These are phyloP conservation scores for Equus quagga DNA, from an alignment of 2,113 vertebrate genomes.

Conservation along the genomic window DNA sequence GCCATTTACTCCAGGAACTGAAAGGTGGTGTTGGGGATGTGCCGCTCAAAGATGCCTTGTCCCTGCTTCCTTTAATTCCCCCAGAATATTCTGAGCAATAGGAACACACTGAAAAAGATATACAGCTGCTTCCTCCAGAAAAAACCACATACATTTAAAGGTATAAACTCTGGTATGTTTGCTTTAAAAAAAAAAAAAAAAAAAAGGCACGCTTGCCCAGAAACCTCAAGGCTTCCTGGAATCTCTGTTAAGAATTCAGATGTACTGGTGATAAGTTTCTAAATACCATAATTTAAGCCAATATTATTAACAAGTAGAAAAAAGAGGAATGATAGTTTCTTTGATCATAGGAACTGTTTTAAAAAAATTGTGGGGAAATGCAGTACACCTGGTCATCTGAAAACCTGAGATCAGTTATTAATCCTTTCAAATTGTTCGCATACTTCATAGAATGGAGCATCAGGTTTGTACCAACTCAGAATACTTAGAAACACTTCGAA, in stretches of 20 bases:
- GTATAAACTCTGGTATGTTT: constrained; percentile 51
- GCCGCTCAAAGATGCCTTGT: background rate
- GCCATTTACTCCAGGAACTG: background rate
- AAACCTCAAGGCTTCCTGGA: constrained; percentile 56
- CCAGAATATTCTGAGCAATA: background rate
- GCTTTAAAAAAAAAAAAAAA: background rate
- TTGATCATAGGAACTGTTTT: background rate
- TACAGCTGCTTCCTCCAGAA: background rate
- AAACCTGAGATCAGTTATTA: background rate
- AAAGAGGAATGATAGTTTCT: background rate
- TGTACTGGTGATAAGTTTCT: constrained; percentile 46
- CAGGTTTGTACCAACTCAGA: background rate
- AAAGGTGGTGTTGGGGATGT: background rate
- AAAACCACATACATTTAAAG: background rate
- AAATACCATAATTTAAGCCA: constrained; percentile 46
- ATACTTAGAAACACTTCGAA: background rate
- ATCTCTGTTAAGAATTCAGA: constrained; percentile 62
- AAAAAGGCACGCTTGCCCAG: background rate
- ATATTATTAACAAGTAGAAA: background rate
- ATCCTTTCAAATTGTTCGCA: background rate
- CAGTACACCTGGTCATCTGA: background rate
- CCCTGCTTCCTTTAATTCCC: background rate
- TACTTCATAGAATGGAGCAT: no score
- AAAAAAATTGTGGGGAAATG: background rate
- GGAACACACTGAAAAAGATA: background rate